phyloP scores from a whole-genome alignment of 2,797 vertebrate genomes.

The Notolabrus celidotus region DNA sequence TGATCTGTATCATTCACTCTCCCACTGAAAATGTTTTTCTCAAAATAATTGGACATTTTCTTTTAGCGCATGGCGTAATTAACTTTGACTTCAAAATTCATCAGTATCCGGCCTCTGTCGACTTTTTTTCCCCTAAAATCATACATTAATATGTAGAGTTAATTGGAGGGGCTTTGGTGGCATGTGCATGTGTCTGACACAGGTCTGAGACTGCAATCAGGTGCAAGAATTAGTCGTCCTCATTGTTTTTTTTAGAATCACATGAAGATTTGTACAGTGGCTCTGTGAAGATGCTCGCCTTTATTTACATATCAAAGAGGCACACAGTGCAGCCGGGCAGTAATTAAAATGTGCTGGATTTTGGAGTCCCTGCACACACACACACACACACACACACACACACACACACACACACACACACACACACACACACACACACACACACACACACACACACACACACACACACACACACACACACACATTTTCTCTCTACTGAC shows the following conservation, averaged over 20 bases:
- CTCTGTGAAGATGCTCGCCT: constrained; percentile 91
- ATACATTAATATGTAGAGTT: constrained; percentile 82
- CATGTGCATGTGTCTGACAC: constrained; percentile 69
- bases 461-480: constrained; percentile 45
- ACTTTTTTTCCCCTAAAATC: constrained; percentile 63
- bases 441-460: neutral
- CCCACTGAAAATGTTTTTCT: constrained; percentile 76
- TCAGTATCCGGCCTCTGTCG: constrained; percentile 70
- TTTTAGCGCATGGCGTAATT: constrained; percentile 82
- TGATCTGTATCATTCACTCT: constrained; percentile 83
- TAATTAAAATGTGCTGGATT: constrained; percentile 99
- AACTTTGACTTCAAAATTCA: constrained; percentile 82
- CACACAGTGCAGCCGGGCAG: constrained; percentile 92
- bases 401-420: constrained; percentile 59
- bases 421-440: constrained; percentile 41
- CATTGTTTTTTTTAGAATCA: constrained; percentile 98
- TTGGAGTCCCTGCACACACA: constrained; percentile 79
- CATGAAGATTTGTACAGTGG: constrained; percentile 95
- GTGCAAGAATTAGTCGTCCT: constrained; percentile 92
- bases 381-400: constrained; percentile 27
- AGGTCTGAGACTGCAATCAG: constrained; percentile 89
- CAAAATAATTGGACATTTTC: constrained; percentile 85
- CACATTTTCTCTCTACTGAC: too few species aligned
- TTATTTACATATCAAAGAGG: constrained; percentile 99
- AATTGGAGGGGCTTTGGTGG: constrained; percentile 78